Conservation (phyloP, 1,140 invertebrate genomes). For the Trachymyrmex septentrionalis region DNA sequence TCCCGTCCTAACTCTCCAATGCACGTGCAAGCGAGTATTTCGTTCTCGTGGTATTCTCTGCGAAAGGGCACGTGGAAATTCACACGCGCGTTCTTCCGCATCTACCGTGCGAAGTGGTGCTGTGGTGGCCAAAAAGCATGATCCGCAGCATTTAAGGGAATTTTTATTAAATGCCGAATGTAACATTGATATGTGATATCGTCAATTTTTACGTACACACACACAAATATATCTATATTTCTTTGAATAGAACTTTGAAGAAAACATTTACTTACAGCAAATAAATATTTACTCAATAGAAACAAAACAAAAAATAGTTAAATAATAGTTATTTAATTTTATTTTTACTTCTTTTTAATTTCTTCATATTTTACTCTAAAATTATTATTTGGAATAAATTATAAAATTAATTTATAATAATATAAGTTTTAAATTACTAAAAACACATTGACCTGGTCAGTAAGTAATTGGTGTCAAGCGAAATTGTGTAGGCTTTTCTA, state of each 20-base stretch:
- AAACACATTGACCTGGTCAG: not conserved
- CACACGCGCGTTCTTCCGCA: constrained; percentile 38
- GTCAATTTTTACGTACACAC: not conserved
- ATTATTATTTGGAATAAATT: not conserved
- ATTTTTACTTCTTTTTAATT: not conserved
- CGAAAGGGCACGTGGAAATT: constrained; percentile 59
- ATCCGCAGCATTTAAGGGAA: not conserved
- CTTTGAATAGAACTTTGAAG: too few relatives aligned
- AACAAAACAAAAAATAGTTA: too few relatives aligned
- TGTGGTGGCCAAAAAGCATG: not conserved
- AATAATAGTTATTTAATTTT: not conserved
- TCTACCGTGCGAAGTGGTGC: not conserved
- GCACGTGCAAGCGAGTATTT: constrained; percentile 15
- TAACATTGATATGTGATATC: not conserved
- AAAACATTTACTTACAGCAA: too few relatives aligned
- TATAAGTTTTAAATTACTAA: not conserved
- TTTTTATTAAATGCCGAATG: not conserved
- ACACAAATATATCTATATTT: too few relatives aligned
- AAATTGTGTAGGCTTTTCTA: not conserved
- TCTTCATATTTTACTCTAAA: not conserved
- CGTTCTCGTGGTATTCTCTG: constrained; percentile 41
- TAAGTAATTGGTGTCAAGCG: not conserved
- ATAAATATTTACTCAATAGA: too few relatives aligned
- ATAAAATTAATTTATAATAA: too few relatives aligned
- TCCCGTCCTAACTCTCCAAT: constrained; percentile 7